Evolutionary conservation across 2,797 vertebrate genomes (phyloP).

Genomic region (Hippocampus kuda): DNA sequence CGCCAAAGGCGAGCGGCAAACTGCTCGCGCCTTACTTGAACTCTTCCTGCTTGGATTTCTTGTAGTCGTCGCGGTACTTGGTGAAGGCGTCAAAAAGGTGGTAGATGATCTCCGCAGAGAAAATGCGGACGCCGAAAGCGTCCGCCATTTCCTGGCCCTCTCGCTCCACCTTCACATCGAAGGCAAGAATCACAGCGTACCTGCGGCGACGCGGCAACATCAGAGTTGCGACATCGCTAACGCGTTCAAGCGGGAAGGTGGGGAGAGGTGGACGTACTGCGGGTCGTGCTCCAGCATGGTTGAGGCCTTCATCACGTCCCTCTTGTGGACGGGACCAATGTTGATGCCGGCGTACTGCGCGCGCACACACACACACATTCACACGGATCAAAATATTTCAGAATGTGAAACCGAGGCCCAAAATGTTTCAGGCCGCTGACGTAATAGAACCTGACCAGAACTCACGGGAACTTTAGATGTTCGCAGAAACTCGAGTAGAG

Average conservation of each 20-base stretch:
- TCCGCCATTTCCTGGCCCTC: constrained; percentile 98
- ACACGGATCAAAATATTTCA: no score
- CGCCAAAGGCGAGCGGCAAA: background rate
- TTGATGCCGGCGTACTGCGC: constrained; percentile 93
- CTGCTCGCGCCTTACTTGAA: constrained; percentile 79
- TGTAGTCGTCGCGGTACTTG: constrained; percentile 95
- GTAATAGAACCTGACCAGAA: background rate
- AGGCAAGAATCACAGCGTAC: constrained; percentile 89
- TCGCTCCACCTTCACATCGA: constrained; percentile 91
- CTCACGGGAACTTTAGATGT: constrained; percentile 93
- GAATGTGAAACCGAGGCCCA: no score
- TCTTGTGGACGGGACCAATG: constrained; percentile 96
- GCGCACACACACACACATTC: background rate
- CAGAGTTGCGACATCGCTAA: background rate
- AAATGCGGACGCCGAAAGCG: constrained; percentile 86
- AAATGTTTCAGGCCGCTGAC: background rate
- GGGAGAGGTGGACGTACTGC: constrained; percentile 68
- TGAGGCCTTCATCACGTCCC: constrained; percentile 94
- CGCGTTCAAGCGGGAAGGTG: fast-evolving
- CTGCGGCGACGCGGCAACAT: constrained; percentile 46
- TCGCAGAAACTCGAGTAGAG: constrained; percentile 91
- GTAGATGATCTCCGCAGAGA: constrained; percentile 98
- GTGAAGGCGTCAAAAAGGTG: constrained; percentile 97
- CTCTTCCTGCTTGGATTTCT: constrained; percentile 97
- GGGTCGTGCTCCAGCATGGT: constrained; percentile 93